Evolutionary conservation across 1,140 invertebrate genomes (phyloP).

Genomic region (Augochlora pura): DNA sequence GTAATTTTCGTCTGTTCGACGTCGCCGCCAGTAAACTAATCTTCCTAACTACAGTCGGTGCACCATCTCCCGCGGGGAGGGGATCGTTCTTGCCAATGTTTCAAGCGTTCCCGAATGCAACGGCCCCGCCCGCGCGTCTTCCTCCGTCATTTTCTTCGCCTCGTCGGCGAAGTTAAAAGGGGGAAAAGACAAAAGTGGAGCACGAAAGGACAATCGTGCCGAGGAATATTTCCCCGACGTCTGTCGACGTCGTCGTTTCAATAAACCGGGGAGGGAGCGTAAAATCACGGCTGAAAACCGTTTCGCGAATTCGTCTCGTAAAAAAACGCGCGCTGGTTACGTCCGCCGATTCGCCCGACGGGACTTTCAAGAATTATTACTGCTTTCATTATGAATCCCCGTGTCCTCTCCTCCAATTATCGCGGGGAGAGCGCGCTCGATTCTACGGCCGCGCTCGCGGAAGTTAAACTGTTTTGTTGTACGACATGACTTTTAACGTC

Average conservation of each 20-base stretch:
- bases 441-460: constrained; percentile 15
- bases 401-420: neutral
- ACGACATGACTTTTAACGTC: too few relatives aligned
- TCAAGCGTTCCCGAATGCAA: neutral
- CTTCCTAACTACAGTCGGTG: neutral
- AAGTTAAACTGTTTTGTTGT: constrained; percentile 25
- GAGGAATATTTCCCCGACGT: neutral
- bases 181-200: too few relatives aligned
- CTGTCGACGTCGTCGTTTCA: neutral
- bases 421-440: too few relatives aligned
- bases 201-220: neutral
- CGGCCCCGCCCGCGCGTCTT: too few relatives aligned
- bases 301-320: neutral
- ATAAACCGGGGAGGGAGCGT: neutral
- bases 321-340: neutral
- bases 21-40: too few relatives aligned
- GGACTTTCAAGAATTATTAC: neutral
- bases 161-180: too few relatives aligned
- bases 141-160: neutral
- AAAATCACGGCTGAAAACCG: neutral
- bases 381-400: neutral
- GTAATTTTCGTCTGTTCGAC: too few relatives aligned
- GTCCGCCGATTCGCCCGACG: neutral
- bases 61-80: neutral
- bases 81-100: neutral